Conservation (phyloP, 1,140 invertebrate species). For the Pomacea maculata region DNA sequence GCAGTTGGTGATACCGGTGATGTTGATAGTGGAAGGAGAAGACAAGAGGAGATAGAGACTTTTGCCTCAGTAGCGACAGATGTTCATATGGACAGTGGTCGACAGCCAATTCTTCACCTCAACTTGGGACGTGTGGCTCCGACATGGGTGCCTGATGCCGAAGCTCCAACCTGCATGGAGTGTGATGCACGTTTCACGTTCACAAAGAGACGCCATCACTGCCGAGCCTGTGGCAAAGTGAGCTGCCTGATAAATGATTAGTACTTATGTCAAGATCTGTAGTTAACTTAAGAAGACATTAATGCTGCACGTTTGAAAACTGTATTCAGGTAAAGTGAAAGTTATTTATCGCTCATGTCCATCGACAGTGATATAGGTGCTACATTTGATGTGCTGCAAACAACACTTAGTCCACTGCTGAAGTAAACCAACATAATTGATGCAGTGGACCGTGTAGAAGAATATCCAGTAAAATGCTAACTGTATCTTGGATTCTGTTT, state of each 20-base stretch:
- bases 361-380: no score
- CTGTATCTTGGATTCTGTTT: no score
- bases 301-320: no score
- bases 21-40: background rate
- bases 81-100: background rate
- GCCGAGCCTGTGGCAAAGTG: conserved; percentile 86
- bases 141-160: conserved; percentile 84
- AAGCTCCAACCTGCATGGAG: conserved; percentile 89
- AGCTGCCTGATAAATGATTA: conserved; percentile 26
- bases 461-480: no score
- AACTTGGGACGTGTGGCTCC: conserved; percentile 59
- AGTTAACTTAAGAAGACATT: no score
- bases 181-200: conserved; percentile 92
- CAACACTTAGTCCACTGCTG: no score
- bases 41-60: conserved; percentile 6
- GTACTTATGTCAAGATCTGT: no score
- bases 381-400: no score
- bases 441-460: no score
- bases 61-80: conserved; percentile 8
- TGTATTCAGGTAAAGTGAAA: no score
- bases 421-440: no score
- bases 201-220: conserved; percentile 93
- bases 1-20: conserved; percentile 2
- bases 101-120: conserved; percentile 34
- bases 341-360: no score